Evolutionary conservation across 2,888 invertebrate species (phyloP).

Genomic region (Hypercompe scribonia): DNA sequence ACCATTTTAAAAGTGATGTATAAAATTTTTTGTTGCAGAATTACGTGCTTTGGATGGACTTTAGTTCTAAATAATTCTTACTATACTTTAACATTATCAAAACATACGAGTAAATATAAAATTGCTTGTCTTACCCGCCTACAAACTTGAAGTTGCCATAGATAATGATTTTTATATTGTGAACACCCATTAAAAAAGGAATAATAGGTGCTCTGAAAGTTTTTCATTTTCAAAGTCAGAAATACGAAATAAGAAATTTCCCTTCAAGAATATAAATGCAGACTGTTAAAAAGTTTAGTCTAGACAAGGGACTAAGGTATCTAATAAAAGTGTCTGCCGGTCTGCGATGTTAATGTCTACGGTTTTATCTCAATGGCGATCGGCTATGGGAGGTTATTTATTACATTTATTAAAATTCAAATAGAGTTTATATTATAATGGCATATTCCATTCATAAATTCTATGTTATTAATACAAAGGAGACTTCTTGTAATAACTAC

Average conservation of each 20-base stretch:
- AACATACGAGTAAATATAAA: too few relatives aligned
- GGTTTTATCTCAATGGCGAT: conserved; percentile 5
- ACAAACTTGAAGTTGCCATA: too few relatives aligned
- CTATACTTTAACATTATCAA: background rate
- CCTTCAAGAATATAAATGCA: conserved; percentile 1
- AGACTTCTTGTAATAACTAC: background rate
- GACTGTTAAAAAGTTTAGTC: conserved; percentile 14
- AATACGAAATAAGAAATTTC: too few relatives aligned
- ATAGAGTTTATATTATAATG: background rate
- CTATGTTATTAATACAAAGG: background rate
- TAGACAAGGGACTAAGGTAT: conserved; percentile 15
- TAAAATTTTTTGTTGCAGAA: background rate
- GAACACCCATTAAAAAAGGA: too few relatives aligned
- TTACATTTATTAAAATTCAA: background rate
- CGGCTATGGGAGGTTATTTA: background rate
- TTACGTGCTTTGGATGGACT: background rate
- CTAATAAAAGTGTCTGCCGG: conserved; percentile 31
- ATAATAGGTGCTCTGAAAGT: too few relatives aligned
- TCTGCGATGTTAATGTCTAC: conserved; percentile 21
- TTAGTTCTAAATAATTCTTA: background rate
- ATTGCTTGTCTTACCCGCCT: too few relatives aligned
- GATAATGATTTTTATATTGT: too few relatives aligned
- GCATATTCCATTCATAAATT: background rate
- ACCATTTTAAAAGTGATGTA: background rate
- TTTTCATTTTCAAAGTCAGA: too few relatives aligned